These are phyloP conservation scores for Clarias pachynema DNA, from an alignment of 2,797 vertebrate species.

Conservation along the genomic window DNA sequence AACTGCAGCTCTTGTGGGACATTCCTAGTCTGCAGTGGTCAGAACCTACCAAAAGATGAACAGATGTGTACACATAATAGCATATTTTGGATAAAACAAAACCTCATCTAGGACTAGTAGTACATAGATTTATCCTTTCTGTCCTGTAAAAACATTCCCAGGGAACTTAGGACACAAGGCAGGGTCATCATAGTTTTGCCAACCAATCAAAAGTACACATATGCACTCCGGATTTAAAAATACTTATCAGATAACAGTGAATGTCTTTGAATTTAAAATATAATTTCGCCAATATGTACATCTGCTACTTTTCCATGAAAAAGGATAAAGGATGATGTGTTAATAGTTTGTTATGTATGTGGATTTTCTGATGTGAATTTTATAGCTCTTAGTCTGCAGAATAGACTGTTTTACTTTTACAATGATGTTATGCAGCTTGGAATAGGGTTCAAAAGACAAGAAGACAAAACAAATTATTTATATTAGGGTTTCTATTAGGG, in stretches of 20 bases:
- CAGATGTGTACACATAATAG: too few species aligned
- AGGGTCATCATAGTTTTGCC: too few species aligned
- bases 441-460: background rate
- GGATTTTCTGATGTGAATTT: background rate
- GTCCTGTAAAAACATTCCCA: too few species aligned
- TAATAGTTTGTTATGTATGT: background rate
- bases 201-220: too few species aligned
- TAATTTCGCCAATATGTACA: background rate
- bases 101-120: background rate
- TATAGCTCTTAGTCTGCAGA: background rate
- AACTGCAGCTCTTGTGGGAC: too few species aligned
- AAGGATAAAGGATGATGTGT: background rate
- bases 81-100: background rate
- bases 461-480: background rate
- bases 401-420: background rate
- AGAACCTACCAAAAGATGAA: too few species aligned
- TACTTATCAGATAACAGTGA: too few species aligned
- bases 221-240: too few species aligned
- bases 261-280: background rate
- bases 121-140: background rate
- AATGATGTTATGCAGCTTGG: background rate
- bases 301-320: background rate
- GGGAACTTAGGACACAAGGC: too few species aligned
- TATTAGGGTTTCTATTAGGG: background rate
- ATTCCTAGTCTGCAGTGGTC: too few species aligned